These are phyloP conservation scores for Spinibarbus caldwelli DNA, from an alignment of 2,797 vertebrate species.

Conservation along the genomic window DNA sequence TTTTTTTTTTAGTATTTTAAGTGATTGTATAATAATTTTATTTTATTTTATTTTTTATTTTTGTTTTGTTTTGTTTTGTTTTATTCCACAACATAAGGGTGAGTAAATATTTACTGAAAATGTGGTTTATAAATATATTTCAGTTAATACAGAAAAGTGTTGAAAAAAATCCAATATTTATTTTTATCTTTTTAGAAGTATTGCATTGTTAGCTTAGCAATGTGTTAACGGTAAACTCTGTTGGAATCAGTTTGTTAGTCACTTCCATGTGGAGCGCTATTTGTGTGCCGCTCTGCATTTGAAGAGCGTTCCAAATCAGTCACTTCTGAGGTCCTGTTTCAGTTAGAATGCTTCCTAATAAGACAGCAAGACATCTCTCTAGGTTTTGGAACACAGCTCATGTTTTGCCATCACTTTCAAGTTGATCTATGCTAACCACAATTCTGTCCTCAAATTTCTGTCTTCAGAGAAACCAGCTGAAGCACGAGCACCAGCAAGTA, in stretches of 20 bases:
- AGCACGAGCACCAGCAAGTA: slow-evolving; percentile 47
- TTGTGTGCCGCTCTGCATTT: neutral
- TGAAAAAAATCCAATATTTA: neutral
- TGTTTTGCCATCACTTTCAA: neutral
- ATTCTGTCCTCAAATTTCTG: neutral
- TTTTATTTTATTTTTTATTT: neutral
- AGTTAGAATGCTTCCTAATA: no score
- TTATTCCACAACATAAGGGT: neutral
- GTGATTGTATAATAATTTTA: neutral
- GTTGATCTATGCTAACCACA: neutral
- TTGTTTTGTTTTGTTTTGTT: neutral
- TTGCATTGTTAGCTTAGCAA: neutral
- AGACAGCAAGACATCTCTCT: no score
- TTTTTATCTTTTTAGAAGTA: neutral
- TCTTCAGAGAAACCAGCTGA: slow-evolving; percentile 41
- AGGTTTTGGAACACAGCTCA: neutral
- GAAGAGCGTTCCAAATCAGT: neutral
- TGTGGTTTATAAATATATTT: neutral
- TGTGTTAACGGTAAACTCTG: neutral
- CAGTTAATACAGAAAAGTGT: neutral
- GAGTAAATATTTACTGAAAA: neutral
- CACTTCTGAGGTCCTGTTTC: neutral
- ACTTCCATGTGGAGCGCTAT: neutral
- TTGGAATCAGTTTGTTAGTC: neutral
- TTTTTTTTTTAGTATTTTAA: neutral